Conservation (phyloP, 2,797 vertebrate species). For the Euphonia xanthogaster region DNA sequence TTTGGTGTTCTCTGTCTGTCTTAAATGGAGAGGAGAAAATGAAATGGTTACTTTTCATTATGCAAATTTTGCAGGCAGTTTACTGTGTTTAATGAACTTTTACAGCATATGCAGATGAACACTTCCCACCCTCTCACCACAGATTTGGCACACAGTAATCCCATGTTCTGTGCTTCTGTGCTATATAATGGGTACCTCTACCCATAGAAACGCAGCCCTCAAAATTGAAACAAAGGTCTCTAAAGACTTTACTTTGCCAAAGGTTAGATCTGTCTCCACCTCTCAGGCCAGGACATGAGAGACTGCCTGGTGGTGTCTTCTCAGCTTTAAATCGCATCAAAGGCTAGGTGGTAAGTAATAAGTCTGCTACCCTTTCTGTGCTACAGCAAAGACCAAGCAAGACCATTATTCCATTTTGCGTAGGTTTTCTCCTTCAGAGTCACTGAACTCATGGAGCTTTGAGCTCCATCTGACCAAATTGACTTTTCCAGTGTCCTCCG, state of each 20-base stretch:
- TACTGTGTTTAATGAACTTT: constrained; percentile 32
- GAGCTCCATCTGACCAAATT: neutral
- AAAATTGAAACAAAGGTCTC: neutral
- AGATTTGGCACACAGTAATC: constrained; percentile 38
- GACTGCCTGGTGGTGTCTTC: neutral
- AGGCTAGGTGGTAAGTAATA: neutral
- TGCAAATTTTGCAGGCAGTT: constrained; percentile 37
- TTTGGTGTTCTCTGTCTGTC: neutral
- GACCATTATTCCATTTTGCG: neutral
- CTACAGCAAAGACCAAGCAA: neutral
- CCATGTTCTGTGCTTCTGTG: constrained; percentile 27
- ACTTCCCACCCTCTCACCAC: constrained; percentile 27
- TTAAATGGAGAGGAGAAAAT: neutral
- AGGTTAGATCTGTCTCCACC: neutral
- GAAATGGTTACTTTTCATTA: constrained; percentile 7
- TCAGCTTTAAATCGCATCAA: neutral
- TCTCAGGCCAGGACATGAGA: neutral
- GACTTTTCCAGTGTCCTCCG: neutral
- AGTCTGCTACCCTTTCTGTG: neutral
- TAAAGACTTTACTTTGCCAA: neutral
- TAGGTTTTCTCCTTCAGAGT: neutral
- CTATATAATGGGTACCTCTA: constrained; percentile 12
- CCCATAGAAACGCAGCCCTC: neutral
- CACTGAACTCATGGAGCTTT: neutral
- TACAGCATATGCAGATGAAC: constrained; percentile 46